phyloP scores from a whole-genome alignment of 2,888 invertebrate species.

The Dolomedes plantarius region DNA sequence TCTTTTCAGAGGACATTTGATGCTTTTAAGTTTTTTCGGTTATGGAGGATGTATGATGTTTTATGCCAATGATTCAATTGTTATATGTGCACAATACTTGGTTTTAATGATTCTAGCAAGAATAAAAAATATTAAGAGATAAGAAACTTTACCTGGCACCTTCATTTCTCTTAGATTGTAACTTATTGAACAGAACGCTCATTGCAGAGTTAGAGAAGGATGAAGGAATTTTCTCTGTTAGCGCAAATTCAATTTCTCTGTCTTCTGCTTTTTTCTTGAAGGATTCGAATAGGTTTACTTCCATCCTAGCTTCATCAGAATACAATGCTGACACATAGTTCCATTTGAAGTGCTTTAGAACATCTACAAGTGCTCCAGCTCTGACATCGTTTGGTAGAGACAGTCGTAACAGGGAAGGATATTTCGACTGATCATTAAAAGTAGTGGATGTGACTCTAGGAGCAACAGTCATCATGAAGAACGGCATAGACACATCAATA shows the following conservation, averaged over 20 bases:
- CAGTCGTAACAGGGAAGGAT: slow-evolving; percentile 74
- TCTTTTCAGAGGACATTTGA: too few species aligned
- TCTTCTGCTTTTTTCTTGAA: slow-evolving; percentile 46
- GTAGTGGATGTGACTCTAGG: slow-evolving; percentile 73
- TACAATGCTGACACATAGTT: slow-evolving; percentile 77
- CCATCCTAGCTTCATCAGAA: slow-evolving; percentile 74
- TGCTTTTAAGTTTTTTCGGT: too few species aligned
- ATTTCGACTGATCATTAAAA: slow-evolving; percentile 74
- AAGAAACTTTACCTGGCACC: slow-evolving; percentile 60
- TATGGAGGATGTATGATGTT: too few species aligned
- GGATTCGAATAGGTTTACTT: slow-evolving; percentile 49
- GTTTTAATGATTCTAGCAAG: too few species aligned
- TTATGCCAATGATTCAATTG: too few species aligned
- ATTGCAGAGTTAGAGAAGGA: slow-evolving; percentile 41
- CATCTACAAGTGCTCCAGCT: slow-evolving; percentile 76
- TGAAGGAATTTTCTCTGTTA: slow-evolving; percentile 56
- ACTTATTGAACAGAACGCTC: slow-evolving; percentile 41
- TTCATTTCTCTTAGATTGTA: slow-evolving; percentile 38
- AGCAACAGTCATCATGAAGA: slow-evolving; percentile 69
- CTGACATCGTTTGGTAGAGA: slow-evolving; percentile 74
- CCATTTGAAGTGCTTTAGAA: slow-evolving; percentile 77
- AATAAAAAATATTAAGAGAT: too few species aligned
- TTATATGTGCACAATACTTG: too few species aligned
- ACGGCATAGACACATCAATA: slow-evolving; percentile 71
- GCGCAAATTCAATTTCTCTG: slow-evolving; percentile 47